Evolutionary conservation across 2,888 invertebrate species (phyloP), one percentile per base, ranked within the genome.

Genomic region (Fabriciana adippe): DNA sequence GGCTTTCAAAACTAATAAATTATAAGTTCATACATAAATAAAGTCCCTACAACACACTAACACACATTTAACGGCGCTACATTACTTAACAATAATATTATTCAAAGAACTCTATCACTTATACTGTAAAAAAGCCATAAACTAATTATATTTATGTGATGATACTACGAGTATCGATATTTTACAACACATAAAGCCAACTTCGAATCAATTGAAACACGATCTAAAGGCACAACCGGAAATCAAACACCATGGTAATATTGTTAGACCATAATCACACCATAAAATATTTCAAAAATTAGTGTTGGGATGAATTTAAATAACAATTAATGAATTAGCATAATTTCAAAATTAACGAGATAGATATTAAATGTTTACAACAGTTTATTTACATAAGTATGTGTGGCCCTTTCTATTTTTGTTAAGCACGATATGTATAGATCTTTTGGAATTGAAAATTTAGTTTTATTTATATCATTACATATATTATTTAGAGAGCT

Each of bases 311-410:
- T 26, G 47, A 31, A 48, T 59, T 47, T 48, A 45, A 47, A 41
- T 41, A 55, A 70, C 66, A 67, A 67, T 68, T 67, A 72, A 66
- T 67, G 72, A 67, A 76, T 75, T 76, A 69, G 62, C 75, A 75
- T 76, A 78, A 72, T 73, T 65, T 69, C 60, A 53, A 69, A 71
- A 74, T 74, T 72, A 73, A 66, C 48, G 67, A 69, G 68, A 75
- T 75, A 75, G 74, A 72, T 76, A 73, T 73, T 67, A 68, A 73
- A 67, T 67, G 67, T 65, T 73, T 74, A 73, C 64, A 61, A 67
- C 31, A 72, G 66, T 69, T 72, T 73, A 74, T 75, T 77, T 72
- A 70, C 72, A 74, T 72, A 72, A 70, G 63, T 64, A 62, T 66
- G 67, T 73, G 65, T 67, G 64, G 63, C 55, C 50, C 31, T 68